Base-by-base conservation (phyloP, 1,140 invertebrate genomes). In the Trichonephila inaurata region DNA sequence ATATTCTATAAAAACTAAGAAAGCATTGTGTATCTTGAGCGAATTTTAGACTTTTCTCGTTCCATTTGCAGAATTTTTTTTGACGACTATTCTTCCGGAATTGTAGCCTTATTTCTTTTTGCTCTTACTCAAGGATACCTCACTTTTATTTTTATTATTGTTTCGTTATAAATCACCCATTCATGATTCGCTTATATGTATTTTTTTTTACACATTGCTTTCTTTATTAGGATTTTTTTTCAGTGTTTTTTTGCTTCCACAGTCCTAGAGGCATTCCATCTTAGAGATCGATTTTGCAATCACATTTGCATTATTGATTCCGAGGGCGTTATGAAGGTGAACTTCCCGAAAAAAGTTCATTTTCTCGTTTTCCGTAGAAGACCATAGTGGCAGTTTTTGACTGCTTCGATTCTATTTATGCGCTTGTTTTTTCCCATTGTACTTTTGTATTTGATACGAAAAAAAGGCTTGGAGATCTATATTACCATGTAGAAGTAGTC, bases 221-320 rank as follows among this genome's bases (percentile, higher is more conserved):
- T 89, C 62, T 72, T 89, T 89, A 44, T 89, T 66, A 40, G 6
- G 61, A 72, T 72, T 72, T 72, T 28, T 28, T 72, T 72, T 28
- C 69, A 6, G 16, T 28, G n/a, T n/a, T 44, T 87, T 64, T 87
- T 62, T 51, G 21, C 2, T 16, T 21, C 21, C 77, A 40, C 14
- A 24, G 21, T 58, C 58, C 28, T 18, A 62, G 51, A 60, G 89
- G 58, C 51, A 44, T 62, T 89, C 87, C 87, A 90, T 91, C 58
- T 64, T 16, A 33, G 21, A 61, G 89, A 82, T 91, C 77, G 89
- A 91, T 91, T 91, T 91, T 91, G 72, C 60, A 91, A 91, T 91
- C 89, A 91, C 89, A 91, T 91, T 91, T 91, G 89, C 89, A 91
- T 91, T 82, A 91, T 91, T 77, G 89, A 91, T 91, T 91, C 60